Conservation (phyloP, 2,113 vertebrate species). For the Artemisiospiza belli region DNA sequence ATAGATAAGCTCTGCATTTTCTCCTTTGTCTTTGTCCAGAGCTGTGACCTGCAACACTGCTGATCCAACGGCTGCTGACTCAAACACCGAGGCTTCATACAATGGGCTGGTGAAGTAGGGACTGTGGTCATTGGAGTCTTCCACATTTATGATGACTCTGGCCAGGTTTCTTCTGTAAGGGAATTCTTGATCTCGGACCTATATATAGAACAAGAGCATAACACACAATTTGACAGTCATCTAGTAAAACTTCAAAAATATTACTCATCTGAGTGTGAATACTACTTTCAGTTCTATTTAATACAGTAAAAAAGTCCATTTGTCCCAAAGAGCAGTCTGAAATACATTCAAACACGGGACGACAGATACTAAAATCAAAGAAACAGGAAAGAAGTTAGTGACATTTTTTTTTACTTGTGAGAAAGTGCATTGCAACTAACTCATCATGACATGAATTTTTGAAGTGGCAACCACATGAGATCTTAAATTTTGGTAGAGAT, state of each 20-base stretch:
- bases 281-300: not conserved
- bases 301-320: not conserved
- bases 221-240: not conserved
- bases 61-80: conserved; percentile 95
- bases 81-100: conserved; percentile 92
- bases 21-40: conserved; percentile 95
- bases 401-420: not conserved
- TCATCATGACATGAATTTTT: not conserved
- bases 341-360: accelerated
- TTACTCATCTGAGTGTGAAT: not conserved
- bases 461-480: not conserved
- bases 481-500: not conserved
- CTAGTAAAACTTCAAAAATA: not conserved
- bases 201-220: conserved; percentile 56
- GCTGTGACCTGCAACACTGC: conserved; percentile 93
- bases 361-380: not conserved
- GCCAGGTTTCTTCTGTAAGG: conserved; percentile 92
- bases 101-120: conserved; percentile 90
- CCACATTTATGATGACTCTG: conserved; percentile 90
- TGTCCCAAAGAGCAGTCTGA: not conserved
- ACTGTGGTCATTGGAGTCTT: conserved; percentile 94
- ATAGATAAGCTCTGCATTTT: conserved; percentile 91
- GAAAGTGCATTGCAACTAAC: not conserved
- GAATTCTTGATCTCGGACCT: conserved; percentile 98
- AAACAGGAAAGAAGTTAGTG: not conserved